A percentile compares a stretch with the other conserved stretches of the same genome.
These are phyloP conservation scores for Probosciger aterrimus DNA, from an alignment of 2,113 vertebrate species.

Conservation along the genomic window DNA sequence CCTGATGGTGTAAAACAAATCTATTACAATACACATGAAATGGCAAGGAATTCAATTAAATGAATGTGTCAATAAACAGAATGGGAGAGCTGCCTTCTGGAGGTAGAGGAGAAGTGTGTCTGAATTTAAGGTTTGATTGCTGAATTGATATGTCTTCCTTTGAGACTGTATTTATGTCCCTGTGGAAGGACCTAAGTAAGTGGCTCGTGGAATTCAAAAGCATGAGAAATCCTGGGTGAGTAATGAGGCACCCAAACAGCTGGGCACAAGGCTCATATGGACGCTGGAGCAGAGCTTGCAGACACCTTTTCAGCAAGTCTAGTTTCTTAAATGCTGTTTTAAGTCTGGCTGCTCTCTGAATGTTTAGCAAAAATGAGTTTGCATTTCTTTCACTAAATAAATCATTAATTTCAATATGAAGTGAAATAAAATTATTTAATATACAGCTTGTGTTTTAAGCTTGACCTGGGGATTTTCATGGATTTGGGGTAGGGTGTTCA, in stretches of 20 bases:
- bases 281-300: background rate
- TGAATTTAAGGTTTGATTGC: background rate
- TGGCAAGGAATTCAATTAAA: constrained; percentile 61
- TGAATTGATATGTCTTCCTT: background rate
- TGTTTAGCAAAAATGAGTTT: background rate
- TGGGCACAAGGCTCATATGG: background rate
- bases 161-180: background rate
- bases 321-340: background rate
- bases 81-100: background rate
- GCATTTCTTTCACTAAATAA: background rate
- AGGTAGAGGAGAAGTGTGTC: background rate
- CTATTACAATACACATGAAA: constrained; percentile 57
- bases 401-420: background rate
- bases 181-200: too few species aligned
- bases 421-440: background rate
- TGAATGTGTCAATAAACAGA: constrained; percentile 50
- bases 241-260: background rate
- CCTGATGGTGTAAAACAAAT: constrained; percentile 61
- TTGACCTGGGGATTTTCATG: background rate
- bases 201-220: background rate
- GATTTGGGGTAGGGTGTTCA: background rate
- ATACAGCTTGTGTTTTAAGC: background rate
- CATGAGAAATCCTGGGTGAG: rapidly evolving
- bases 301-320: background rate
- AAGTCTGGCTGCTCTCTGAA: background rate